Evolutionary conservation across 2,797 vertebrate genomes (phyloP), one percentile per base, ranked within the genome.

Genomic region (Sebastes kiyomatsui): DNA sequence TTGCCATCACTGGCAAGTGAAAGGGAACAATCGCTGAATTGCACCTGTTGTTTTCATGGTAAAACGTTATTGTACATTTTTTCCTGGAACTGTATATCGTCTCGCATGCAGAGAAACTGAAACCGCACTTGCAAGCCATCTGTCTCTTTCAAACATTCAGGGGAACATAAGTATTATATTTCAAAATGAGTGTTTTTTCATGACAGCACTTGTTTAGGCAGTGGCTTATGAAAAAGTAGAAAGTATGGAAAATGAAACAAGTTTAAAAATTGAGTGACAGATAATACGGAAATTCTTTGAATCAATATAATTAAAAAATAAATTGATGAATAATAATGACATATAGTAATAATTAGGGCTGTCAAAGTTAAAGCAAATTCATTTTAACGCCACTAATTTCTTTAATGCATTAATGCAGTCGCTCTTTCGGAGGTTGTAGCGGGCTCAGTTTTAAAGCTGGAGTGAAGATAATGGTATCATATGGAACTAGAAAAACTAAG

Each of bases 31-130:
- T 80, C 85, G 12, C 74, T 54, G 65, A 83, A 71, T 52, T 42
- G 72, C 86, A 93, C 88, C 88, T 89, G 90, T 90, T 88, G 88
- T 89, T 80, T 82, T 82, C 72, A 66, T 8, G 23, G 77, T 73
- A 32, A 65, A 77, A 73, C 35, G 33, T 75, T 70, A 58, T 27
- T 69, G 56, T 82, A 54, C n/a, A 71, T 82, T 74, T 79, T 49
- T 49, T 74, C 71, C 70, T 55, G 23, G 27, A 81, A 69, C 64
- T 77, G 74, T 62, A 66, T 11, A n/a, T 61, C 52, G 33, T 69
- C 67, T 16, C 12, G 59, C 71, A 78, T 49, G 67, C 49, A 80
- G 75, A 62, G 67, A 75, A 60, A 30, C 7, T 33, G 23, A 67
- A 59, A 67, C 22, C n/a, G 38, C 67, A 56, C 46, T 38, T 59